A percentile compares a stretch with the other conserved stretches of the same genome.
Evolutionary conservation across 2,113 vertebrate genomes (phyloP).

Genomic region (Centropristis striata): DNA sequence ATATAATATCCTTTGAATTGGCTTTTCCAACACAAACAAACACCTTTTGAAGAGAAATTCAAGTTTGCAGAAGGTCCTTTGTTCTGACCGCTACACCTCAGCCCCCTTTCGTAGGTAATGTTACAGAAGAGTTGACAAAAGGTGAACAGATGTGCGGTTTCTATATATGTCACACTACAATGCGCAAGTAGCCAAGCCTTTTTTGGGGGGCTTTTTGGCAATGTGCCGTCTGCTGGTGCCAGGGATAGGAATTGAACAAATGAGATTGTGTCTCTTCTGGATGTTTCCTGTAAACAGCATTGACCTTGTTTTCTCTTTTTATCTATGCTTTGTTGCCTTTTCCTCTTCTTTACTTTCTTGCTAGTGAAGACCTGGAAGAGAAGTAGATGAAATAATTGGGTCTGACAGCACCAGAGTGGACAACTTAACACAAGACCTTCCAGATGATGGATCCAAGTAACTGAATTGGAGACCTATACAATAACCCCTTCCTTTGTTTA

Average conservation of each 20-base stretch:
- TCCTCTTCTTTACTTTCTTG: constrained; percentile 29
- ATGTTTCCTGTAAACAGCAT: constrained; percentile 3
- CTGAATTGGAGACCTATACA: constrained; percentile 51
- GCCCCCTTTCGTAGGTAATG: too few species aligned
- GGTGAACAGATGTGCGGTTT: too few species aligned
- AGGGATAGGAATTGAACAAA: too few species aligned
- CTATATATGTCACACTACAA: too few species aligned
- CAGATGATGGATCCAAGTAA: constrained; percentile 33
- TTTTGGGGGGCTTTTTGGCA: too few species aligned
- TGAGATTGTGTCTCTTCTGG: constrained; percentile 7
- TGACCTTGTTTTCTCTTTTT: constrained; percentile 15
- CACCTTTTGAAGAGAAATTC: too few species aligned
- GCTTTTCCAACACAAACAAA: too few species aligned
- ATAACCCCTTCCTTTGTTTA: constrained; percentile 80
- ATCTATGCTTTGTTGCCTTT: constrained; percentile 40
- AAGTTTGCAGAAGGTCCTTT: too few species aligned
- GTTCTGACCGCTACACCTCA: too few species aligned
- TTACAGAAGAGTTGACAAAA: too few species aligned
- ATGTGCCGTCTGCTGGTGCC: background rate
- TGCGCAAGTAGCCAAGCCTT: too few species aligned
- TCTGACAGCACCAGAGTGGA: background rate
- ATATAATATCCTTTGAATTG: too few species aligned
- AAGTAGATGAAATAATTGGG: background rate
- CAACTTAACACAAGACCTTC: background rate
- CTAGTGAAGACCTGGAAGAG: constrained; percentile 45